Base-by-base conservation (phyloP, 2,888 invertebrate species). In the Zelleria hepariella region DNA sequence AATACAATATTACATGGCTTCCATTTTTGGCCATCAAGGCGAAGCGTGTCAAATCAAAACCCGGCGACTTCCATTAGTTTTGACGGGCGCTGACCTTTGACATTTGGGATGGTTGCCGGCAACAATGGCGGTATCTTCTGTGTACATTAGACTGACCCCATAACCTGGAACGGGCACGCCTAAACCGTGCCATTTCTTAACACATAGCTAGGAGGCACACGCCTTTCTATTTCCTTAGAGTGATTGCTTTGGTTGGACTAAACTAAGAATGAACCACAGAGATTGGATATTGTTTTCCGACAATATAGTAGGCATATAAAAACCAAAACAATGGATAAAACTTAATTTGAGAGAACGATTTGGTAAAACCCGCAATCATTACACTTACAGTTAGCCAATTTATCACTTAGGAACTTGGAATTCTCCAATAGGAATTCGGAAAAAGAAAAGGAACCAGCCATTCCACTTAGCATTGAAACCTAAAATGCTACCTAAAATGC, bases 141-240 rank as follows among this genome's bases (percentile, higher is more conserved):
- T 58, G 60, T 62, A 64, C 66, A 70, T 67, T 67, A 65, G 65
- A 66, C 63, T 71, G 78, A 78, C 80, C 79, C 72, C 71, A 66
- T 73, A 67, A 69, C 73, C 76, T 75, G 71, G 67, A 69, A 68
- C 8, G 57, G 32, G 32, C 55, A 32, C 55, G 55, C 32, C 55
- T 20, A 32, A 51, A 20, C 65, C 71, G 71, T 75, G 79, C 74
- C 74, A 77, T 81, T 82, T 78, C 57, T 69, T 70, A 67, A 68
- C 66, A 72, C 78, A 78, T 74, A 64, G 65, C 62, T 62, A 61
- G 65, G 62, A 62, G 56, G 69, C 73, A 76, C 78, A 68, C 78
- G 66, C 82, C 82, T 75, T 66, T 60, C 63, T 66, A 73, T 69
- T 76, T 74, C 54, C 20, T 25, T 25, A 42, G 10, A 49, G 49